Percentiles rank a stretch among this genome's conserved stretches.
phyloP scores from a whole-genome alignment of 2,888 invertebrate genomes.

The Noctua janthe region DNA sequence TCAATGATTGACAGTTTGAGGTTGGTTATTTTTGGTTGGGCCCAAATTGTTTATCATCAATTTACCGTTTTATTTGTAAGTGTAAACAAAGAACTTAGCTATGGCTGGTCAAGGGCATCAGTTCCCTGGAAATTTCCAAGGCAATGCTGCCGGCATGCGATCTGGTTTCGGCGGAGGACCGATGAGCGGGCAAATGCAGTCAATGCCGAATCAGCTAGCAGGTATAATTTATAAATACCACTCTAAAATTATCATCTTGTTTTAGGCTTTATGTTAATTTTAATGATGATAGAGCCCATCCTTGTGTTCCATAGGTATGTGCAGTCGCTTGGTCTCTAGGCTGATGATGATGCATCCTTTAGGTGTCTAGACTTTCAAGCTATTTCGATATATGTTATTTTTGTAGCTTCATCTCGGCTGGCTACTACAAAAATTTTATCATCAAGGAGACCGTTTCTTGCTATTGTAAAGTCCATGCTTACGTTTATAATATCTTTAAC shows the following conservation, averaged over 20 bases:
- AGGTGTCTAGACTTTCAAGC: not conserved
- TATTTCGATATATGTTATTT: not conserved
- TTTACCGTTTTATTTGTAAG: not conserved
- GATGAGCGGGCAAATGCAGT: conserved; percentile 90
- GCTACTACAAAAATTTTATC: not conserved
- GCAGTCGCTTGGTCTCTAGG: not conserved
- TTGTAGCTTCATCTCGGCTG: not conserved
- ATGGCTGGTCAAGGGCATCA: conserved; percentile 94
- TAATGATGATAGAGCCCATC: no score
- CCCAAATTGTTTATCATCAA: not conserved
- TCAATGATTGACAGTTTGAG: not conserved
- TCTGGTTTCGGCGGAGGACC: conserved; percentile 91
- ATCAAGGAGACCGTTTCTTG: no score
- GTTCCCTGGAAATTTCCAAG: conserved; percentile 92
- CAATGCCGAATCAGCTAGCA: conserved; percentile 91
- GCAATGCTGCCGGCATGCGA: conserved; percentile 91
- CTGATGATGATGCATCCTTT: not conserved
- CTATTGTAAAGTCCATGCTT: not conserved
- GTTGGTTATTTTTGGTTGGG: conserved; percentile 14
- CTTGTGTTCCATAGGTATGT: not conserved
- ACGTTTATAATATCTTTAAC: conserved; percentile 69
- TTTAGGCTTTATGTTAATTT: no score
- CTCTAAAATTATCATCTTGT: no score
- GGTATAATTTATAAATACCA: conserved; percentile 73
- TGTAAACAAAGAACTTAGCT: conserved; percentile 8